Percentiles rank a stretch among this genome's conserved stretches.
These are phyloP conservation scores for Oxyruncus cristatus DNA, from an alignment of 2,113 vertebrate species.

Conservation along the genomic window DNA sequence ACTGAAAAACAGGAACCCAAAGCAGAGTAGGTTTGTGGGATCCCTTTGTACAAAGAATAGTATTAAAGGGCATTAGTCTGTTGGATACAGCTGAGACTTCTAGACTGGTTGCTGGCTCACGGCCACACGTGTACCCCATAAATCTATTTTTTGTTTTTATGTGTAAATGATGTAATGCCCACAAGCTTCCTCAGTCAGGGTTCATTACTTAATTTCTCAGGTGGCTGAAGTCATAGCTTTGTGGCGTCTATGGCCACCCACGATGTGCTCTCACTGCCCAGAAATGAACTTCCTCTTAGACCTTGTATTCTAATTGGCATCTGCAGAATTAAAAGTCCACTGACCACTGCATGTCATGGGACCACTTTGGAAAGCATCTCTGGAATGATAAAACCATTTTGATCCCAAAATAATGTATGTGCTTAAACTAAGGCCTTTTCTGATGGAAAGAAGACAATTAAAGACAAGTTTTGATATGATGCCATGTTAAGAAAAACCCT, in stretches of 20 bases:
- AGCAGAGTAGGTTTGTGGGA: not conserved
- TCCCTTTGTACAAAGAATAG: not conserved
- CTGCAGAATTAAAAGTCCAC: slow-evolving; percentile 15
- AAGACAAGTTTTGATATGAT: not conserved
- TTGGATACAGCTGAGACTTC: not conserved
- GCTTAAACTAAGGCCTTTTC: not conserved
- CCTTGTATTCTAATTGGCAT: slow-evolving; percentile 36
- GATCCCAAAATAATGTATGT: not conserved
- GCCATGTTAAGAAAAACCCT: rapidly evolving
- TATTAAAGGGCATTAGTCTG: not conserved
- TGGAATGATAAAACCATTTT: slow-evolving; percentile 53
- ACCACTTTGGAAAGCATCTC: slow-evolving; percentile 45
- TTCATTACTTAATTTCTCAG: slow-evolving; percentile 56
- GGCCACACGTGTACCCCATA: not conserved
- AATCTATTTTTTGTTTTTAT: slow-evolving; percentile 52
- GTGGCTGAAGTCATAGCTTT: slow-evolving; percentile 44
- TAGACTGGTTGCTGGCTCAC: not conserved
- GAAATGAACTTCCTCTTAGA: slow-evolving; percentile 49
- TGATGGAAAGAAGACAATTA: not conserved
- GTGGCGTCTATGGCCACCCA: slow-evolving; percentile 25
- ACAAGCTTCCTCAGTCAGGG: not conserved
- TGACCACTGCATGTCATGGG: slow-evolving; percentile 39
- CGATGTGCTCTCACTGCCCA: slow-evolving; percentile 5
- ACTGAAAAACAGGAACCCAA: not conserved
- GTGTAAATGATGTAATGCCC: slow-evolving; percentile 41